Conservation (phyloP, 2,113 vertebrate species). For the Calidris pygmaea region DNA sequence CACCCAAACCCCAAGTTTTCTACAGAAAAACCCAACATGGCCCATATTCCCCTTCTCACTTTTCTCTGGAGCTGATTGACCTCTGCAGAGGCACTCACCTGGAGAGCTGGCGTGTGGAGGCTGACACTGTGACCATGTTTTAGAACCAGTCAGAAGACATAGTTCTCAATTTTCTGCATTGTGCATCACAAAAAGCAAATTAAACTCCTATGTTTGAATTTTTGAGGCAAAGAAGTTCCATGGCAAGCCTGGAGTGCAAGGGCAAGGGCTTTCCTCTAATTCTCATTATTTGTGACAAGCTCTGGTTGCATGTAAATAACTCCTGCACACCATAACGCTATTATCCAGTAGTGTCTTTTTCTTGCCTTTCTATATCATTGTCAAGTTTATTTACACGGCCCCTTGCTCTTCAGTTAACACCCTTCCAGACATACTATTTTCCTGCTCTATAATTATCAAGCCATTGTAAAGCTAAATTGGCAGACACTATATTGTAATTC, state of each 20-base stretch:
- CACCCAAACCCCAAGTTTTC: background rate
- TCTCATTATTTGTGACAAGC: conserved; percentile 42
- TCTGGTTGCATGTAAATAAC: conserved; percentile 34
- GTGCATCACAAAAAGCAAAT: background rate
- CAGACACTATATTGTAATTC: conserved; percentile 40
- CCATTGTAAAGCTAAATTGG: conserved; percentile 53
- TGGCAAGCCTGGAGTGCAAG: background rate
- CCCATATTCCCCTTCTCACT: background rate
- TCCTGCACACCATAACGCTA: background rate
- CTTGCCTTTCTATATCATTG: conserved; percentile 46
- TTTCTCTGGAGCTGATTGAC: background rate
- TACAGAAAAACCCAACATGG: background rate
- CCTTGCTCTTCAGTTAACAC: conserved; percentile 31
- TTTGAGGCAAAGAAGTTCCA: background rate
- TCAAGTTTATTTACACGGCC: conserved; percentile 13
- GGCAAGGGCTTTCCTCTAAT: conserved; percentile 14
- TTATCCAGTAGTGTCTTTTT: conserved; percentile 57
- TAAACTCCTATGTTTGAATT: background rate
- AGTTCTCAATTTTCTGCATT: background rate
- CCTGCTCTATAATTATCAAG: conserved; percentile 62
- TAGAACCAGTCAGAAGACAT: background rate
- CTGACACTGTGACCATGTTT: background rate
- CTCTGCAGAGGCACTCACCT: background rate
- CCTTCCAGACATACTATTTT: background rate
- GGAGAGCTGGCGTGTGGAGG: background rate